Percentiles rank a stretch among this genome's conserved stretches.
phyloP scores from a whole-genome alignment of 2,113 vertebrate genomes.

The Pseudois nayaur region DNA sequence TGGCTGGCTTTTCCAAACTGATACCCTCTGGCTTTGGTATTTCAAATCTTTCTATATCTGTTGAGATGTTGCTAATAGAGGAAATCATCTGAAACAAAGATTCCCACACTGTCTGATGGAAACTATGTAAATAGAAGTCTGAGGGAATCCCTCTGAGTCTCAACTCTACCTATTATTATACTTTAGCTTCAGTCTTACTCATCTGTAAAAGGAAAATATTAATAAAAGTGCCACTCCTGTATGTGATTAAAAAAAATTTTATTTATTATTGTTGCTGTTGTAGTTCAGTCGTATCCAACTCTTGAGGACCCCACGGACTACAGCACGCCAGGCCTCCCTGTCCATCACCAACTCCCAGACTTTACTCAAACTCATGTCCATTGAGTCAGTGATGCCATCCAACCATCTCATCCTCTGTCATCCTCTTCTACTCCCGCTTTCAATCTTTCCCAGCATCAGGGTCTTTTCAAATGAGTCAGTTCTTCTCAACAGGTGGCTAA shows the following conservation, averaged over 20 bases:
- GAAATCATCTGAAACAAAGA: neutral
- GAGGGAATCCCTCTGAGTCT: neutral
- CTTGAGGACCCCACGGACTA: neutral
- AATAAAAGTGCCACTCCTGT: neutral
- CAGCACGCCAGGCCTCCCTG: neutral
- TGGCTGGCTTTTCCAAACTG: neutral
- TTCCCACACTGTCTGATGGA: neutral
- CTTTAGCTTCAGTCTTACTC: neutral
- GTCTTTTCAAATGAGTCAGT: neutral
- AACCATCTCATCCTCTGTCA: neutral
- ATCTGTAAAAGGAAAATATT: neutral
- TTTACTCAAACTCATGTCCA: neutral
- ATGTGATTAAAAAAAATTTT: neutral
- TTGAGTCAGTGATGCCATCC: neutral
- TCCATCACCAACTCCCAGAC: neutral
- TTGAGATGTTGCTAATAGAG: neutral
- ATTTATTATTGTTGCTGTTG: neutral
- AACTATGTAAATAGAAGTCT: neutral
- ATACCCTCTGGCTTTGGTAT: neutral
- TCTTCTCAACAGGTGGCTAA: neutral
- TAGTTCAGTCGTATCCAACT: rapidly evolving
- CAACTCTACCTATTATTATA: neutral
- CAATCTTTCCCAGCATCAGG: neutral
- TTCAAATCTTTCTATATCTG: neutral
- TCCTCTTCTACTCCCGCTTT: rapidly evolving